Evolutionary conservation across 2,113 vertebrate genomes (phyloP), one percentile per base, ranked within the genome.

Genomic region (Podilymbus podiceps): DNA sequence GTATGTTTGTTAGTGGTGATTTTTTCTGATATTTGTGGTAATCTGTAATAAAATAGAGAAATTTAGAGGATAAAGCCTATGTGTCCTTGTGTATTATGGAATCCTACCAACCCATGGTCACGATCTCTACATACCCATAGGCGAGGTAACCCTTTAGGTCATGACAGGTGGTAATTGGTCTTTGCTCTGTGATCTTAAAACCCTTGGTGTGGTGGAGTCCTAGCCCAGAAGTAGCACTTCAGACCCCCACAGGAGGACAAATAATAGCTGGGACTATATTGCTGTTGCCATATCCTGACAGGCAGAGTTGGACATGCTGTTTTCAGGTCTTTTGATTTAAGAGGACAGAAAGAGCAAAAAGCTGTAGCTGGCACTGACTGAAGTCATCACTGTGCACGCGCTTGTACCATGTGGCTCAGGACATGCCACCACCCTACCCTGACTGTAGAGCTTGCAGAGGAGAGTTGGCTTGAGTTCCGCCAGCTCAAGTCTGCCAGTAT

Each of bases 311-410:
- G 49, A 25, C n/a, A 27, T 27, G 20, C 24, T 47, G 24, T 42
- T 55, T 31, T 12, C n/a, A 63, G 24, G 4, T 27, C 31, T 31
- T 35, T 21, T 74, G 46, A 38, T 75, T 60, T 60, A 46, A 24
- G 19, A 30, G 53, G 53, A 20, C 8, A 89, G 53, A 60, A 75
- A 25, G 3, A 59, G 52, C 52, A 44, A 44, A 74, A 52, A 33
- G 31, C 35, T 52, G 62, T 17, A 25, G 30, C 25, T 67, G 81
- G 44, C 52, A 30, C 14, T 19, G 35, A 8, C 62, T 53, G 38
- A 27, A 67, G 46, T 16, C 0, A 1, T 24, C 0, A 0, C 31
- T 23, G 16, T 35, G 50, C 44, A 33, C 1, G 1, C 12, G 58
- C 9, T 11, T 7, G 31, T 58, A 19, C 12, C 15, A 6, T 2